Evolutionary conservation across 2,888 invertebrate species (phyloP).

Genomic region (Chesias legatella): DNA sequence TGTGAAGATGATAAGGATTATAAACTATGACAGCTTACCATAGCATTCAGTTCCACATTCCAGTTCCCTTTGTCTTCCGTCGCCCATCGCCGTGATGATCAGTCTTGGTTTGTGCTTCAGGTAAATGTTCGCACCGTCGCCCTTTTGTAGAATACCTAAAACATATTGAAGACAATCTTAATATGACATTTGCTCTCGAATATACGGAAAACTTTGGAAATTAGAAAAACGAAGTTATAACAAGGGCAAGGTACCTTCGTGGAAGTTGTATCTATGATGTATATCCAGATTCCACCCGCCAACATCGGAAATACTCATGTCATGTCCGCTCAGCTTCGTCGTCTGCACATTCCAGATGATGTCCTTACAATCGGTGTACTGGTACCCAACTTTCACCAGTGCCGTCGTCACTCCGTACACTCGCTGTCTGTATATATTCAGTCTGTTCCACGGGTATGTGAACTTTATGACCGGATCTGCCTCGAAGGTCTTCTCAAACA

Average conservation of each 20-base stretch:
- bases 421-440: constrained; percentile 97
- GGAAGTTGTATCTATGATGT: constrained; percentile 98
- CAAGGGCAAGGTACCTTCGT: constrained; percentile 87
- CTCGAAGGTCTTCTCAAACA: constrained; percentile 95
- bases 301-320: constrained; percentile 97
- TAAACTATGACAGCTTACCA: constrained; percentile 17
- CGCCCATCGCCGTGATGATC: constrained; percentile 94
- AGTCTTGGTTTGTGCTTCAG: constrained; percentile 95
- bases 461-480: constrained; percentile 98
- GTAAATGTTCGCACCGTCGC: constrained; percentile 97
- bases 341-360: constrained; percentile 98
- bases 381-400: constrained; percentile 96
- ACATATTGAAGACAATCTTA: constrained; percentile 10
- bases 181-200: not conserved
- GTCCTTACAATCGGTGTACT: constrained; percentile 94
- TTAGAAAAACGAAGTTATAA: not conserved
- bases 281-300: constrained; percentile 99
- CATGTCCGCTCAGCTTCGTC: constrained; percentile 96
- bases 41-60: constrained; percentile 84
- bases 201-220: not conserved
- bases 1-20: too few species aligned
- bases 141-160: constrained; percentile 95
- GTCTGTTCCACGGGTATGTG: constrained; percentile 98
- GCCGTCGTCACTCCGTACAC: constrained; percentile 98
- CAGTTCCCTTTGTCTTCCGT: constrained; percentile 92